These are phyloP conservation scores for Oscheius onirici DNA, from an alignment of 2,888 invertebrate genomes.

Conservation along the genomic window DNA sequence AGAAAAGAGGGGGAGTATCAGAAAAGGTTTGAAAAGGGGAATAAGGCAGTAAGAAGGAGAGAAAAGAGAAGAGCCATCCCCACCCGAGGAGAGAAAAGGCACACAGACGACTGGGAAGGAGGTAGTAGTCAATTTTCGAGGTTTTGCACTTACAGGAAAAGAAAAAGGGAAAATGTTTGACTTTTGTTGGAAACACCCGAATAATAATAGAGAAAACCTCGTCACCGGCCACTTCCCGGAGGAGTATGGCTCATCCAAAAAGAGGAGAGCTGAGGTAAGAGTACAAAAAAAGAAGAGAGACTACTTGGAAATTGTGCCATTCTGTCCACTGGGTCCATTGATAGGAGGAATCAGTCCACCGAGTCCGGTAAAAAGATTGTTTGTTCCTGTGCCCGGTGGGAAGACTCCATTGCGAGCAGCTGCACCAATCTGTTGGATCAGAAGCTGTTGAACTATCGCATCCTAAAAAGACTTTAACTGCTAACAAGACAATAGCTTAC, in stretches of 20 bases:
- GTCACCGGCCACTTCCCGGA: constrained; percentile 21
- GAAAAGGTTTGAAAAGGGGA: neutral
- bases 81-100: constrained; percentile 24
- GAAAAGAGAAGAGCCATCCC: constrained; percentile 9
- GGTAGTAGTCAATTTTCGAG: constrained; percentile 24
- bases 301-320: constrained; percentile 23
- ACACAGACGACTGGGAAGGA: constrained; percentile 14
- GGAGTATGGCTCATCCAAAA: neutral
- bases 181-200: constrained; percentile 7
- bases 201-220: constrained; percentile 11
- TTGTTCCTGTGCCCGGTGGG: neutral
- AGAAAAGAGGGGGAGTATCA: constrained; percentile 5
- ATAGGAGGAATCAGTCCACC: constrained; percentile 9
- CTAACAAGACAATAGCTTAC: neutral
- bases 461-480: neutral
- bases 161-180: neutral
- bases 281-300: neutral
- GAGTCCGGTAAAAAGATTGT: neutral
- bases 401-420: neutral
- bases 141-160: constrained; percentile 18
- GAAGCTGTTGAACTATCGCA: constrained; percentile 7
- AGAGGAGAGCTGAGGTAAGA: constrained; percentile 12
- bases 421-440: constrained; percentile 16
- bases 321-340: constrained; percentile 23
- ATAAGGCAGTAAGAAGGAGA: neutral